A percentile compares a stretch with the other conserved stretches of the same genome.
phyloP scores from a whole-genome alignment of 2,113 vertebrate species.

The Nannospalax galili region DNA sequence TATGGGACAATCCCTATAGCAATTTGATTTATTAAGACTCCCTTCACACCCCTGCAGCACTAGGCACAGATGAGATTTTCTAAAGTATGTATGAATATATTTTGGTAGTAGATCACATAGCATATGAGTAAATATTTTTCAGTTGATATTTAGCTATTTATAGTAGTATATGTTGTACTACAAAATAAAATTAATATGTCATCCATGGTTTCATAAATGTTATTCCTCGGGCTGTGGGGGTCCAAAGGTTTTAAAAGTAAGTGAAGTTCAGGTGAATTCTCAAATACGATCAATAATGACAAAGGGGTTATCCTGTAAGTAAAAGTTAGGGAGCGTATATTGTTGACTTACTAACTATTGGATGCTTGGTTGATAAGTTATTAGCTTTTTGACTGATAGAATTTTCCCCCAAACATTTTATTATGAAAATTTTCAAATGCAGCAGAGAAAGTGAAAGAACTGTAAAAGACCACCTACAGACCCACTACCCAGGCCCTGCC shows the following conservation, averaged over 20 bases:
- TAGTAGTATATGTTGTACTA: background rate
- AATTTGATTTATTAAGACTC: background rate
- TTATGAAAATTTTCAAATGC: conserved; percentile 11
- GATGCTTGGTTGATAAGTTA: background rate
- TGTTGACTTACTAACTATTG: background rate
- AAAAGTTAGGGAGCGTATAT: background rate
- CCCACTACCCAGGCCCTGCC: background rate
- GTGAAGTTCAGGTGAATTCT: conserved; percentile 1
- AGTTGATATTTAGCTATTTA: conserved; percentile 23
- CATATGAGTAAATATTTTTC: background rate
- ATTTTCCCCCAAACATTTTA: background rate
- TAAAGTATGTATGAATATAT: background rate
- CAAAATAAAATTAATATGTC: conserved; percentile 7
- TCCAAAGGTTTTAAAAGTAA: background rate
- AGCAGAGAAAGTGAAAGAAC: conserved; percentile 31
- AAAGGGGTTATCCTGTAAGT: background rate
- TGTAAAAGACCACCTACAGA: background rate
- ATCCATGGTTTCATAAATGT: background rate
- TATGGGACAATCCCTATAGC: background rate
- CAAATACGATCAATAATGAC: background rate
- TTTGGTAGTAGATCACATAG: background rate
- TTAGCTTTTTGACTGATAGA: background rate
- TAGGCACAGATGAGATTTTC: background rate
- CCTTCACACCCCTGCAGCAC: too few species aligned
- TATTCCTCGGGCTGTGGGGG: background rate